Evolutionary conservation across 2,113 vertebrate species (phyloP).

Genomic region (Prunella fulvescens): DNA sequence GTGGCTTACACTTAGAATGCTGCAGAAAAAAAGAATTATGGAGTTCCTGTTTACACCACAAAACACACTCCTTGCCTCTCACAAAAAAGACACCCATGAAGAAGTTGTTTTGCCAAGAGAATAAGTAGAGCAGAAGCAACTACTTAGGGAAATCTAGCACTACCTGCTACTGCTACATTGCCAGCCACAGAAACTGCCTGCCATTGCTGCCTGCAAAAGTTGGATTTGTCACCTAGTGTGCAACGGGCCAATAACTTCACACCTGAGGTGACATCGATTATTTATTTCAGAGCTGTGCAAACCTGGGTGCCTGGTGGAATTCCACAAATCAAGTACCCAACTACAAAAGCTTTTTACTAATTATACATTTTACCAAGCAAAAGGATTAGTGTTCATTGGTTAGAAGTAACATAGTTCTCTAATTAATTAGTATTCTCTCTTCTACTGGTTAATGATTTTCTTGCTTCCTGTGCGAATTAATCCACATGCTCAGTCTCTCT

Average conservation of each 20-base stretch:
- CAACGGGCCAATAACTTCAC: background rate
- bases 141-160: background rate
- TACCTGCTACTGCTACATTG: background rate
- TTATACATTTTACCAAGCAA: background rate
- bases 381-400: background rate
- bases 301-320: rapidly evolving
- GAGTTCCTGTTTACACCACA: background rate
- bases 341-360: background rate
- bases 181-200: background rate
- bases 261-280: rapidly evolving
- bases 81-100: background rate
- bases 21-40: background rate
- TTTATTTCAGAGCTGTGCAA: background rate
- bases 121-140: background rate
- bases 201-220: background rate
- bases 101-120: background rate
- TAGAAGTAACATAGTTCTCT: background rate
- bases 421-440: background rate
- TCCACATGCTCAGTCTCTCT: background rate
- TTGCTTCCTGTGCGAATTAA: background rate
- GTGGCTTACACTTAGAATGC: background rate
- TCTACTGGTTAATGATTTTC: background rate
- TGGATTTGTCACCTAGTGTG: rapidly evolving
- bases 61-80: background rate
- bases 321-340: background rate